Evolutionary conservation across 1,140 invertebrate species (phyloP).

Genomic region (Neotoxoptera formosana): DNA sequence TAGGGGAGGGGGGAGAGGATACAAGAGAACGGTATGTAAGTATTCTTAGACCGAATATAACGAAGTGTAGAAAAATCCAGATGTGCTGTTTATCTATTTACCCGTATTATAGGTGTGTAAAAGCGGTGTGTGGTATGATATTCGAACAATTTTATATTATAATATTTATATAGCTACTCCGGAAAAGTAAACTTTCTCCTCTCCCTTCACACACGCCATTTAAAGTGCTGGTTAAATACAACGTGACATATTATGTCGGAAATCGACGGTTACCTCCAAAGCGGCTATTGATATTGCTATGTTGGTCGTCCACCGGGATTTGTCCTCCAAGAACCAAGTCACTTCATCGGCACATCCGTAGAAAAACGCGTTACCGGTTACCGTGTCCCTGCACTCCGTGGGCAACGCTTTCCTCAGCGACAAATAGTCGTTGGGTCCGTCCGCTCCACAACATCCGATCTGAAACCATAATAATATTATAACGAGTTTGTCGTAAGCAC

Average conservation of each 20-base stretch:
- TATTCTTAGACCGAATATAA: no score
- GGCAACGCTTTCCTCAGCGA: conserved; percentile 78
- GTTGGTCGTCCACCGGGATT: conserved; percentile 83
- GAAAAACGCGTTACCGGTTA: conserved; percentile 87
- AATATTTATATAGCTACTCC: no score
- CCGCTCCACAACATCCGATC: conserved; percentile 87
- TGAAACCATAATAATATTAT: conserved; percentile 63
- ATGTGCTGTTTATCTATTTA: no score
- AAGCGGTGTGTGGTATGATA: no score
- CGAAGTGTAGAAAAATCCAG: no score
- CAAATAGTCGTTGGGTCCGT: conserved; percentile 81
- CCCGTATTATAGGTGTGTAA: no score
- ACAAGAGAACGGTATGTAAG: no score
- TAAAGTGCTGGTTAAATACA: no score
- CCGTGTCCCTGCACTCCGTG: conserved; percentile 81
- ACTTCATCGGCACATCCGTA: conserved; percentile 86
- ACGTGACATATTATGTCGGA: background rate
- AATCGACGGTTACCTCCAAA: conserved; percentile 71
- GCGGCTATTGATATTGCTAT: conserved; percentile 76
- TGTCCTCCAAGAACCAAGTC: conserved; percentile 83
- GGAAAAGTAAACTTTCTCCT: no score
- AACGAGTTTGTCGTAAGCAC: background rate
- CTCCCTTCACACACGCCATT: no score
- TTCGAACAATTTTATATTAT: no score
- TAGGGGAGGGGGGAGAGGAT: no score